These are phyloP conservation scores for Hybognathus amarus DNA, from an alignment of 2,797 vertebrate species.

Conservation along the genomic window DNA sequence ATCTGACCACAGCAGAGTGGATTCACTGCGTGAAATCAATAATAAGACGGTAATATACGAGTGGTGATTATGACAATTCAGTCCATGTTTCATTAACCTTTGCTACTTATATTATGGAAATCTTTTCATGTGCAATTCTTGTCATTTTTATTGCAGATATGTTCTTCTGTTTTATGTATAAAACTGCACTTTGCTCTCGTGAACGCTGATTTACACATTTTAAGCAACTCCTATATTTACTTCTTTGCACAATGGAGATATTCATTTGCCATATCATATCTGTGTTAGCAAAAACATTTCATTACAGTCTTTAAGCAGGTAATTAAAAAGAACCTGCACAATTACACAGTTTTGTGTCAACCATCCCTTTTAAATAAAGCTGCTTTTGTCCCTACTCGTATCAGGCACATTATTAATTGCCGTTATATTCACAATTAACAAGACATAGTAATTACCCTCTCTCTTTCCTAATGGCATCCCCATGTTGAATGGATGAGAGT, in stretches of 20 bases:
- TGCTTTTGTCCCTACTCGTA: conserved; percentile 62
- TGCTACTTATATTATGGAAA: conserved; percentile 56
- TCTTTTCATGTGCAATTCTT: background rate
- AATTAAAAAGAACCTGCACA: conserved; percentile 50
- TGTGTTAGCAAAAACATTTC: conserved; percentile 30
- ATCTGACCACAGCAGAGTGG: conserved; percentile 57
- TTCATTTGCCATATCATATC: conserved; percentile 3
- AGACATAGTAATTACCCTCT: conserved; percentile 69
- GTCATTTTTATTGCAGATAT: background rate
- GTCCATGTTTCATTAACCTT: conserved; percentile 61
- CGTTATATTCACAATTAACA: conserved; percentile 73
- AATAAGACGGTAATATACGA: conserved; percentile 66
- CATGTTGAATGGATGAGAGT: conserved; percentile 64
- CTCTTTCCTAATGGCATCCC: conserved; percentile 67
- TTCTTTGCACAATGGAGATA: background rate
- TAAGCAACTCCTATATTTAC: background rate
- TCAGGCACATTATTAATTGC: conserved; percentile 67
- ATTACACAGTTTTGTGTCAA: conserved; percentile 51
- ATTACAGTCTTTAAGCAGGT: conserved; percentile 41
- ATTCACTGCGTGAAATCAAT: conserved; percentile 61
- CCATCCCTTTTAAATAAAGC: conserved; percentile 55
- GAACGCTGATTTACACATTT: conserved; percentile 46
- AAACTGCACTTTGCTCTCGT: background rate
- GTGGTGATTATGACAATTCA: conserved; percentile 66
- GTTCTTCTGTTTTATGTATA: background rate